Evolutionary conservation across 2,113 vertebrate genomes (phyloP).

Genomic region (Ceuthmochares aereus): DNA sequence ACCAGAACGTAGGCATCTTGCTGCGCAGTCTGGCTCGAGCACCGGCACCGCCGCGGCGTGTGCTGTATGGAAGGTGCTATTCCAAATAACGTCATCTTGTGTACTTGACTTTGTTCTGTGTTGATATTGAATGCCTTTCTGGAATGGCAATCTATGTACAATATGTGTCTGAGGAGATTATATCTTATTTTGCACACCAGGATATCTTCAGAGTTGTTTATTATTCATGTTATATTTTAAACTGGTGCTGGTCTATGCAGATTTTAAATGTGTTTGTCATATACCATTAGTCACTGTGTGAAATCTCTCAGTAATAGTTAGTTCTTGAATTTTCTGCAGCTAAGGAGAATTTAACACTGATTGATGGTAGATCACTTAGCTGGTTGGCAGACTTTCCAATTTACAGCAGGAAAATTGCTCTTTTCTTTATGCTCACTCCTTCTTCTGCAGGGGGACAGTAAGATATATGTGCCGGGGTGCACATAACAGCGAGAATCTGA

Average conservation of each 20-base stretch:
- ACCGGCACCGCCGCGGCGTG: not conserved
- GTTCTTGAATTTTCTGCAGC: conserved; percentile 83
- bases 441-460: conserved; percentile 78
- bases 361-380: conserved; percentile 93
- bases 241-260: conserved; percentile 80
- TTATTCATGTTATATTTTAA: conserved; percentile 78
- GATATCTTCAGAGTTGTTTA: conserved; percentile 74
- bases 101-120: conserved; percentile 62
- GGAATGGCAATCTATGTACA: conserved; percentile 67
- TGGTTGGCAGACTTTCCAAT: conserved; percentile 94
- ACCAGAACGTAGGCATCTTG: not conserved
- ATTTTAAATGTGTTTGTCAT: conserved; percentile 90
- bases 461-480: conserved; percentile 76
- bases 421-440: conserved; percentile 86
- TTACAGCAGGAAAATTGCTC: conserved; percentile 89
- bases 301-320: conserved; percentile 88
- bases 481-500: conserved; percentile 59
- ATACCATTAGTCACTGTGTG: conserved; percentile 89
- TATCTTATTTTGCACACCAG: conserved; percentile 73
- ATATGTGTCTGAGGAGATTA: conserved; percentile 74
- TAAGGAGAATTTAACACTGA: conserved; percentile 89
- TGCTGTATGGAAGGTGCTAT: not conserved
- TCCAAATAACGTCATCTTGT: conserved; percentile 46
- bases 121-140: conserved; percentile 65
- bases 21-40: not conserved